Base-by-base conservation (phyloP, 2,797 vertebrate genomes). In the Perodicticus potto region DNA sequence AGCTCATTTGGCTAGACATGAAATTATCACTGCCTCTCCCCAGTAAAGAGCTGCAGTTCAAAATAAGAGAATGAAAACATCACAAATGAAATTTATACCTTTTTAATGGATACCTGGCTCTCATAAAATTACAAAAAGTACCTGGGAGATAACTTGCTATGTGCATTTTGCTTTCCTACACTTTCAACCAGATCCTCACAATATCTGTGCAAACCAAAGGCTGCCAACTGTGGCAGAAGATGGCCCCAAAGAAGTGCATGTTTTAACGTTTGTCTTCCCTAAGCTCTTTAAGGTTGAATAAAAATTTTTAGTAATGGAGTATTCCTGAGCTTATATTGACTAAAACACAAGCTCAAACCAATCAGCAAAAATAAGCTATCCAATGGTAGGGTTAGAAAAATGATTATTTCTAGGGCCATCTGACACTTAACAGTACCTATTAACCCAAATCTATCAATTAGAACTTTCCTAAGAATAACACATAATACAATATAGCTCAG, bases 321-420 rank as follows among this genome's bases (percentile, higher is more conserved):
- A 12, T 83, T 93, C 94, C 76, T 61, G 23, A 84, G 23, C 25
- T 96, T 86, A 57, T 27, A 57, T 86, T 67, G 40, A 84, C 17
- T 91, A 77, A 96, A 94, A n/a, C 17, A 12, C 40, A 45, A 55
- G 14, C 76, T 95, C 32, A 85, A 57, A 76, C 25, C 59, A 91
- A 70, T 84, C 45, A 96, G 69, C 72, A 89, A 84, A 96, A 87
- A 53, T 69, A 61, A 95, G 43, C 43, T 43, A 74, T 32, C 67
- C 9, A 85, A 65, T 19, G 40, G 25, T 7, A 49, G 55, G 27
- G 69, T 76, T 63, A 92, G 49, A 77, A 37, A 89, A 95, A 45
- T 80, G 22, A 92, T 8, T 32, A 45, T 78, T 55, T 89, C 32
- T 40, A 34, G 11, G 16, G 22, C 34, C 63, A 65, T 91, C 63